These are phyloP conservation scores for Crioceris asparagi DNA, from an alignment of 2,888 invertebrate genomes.

Conservation along the genomic window DNA sequence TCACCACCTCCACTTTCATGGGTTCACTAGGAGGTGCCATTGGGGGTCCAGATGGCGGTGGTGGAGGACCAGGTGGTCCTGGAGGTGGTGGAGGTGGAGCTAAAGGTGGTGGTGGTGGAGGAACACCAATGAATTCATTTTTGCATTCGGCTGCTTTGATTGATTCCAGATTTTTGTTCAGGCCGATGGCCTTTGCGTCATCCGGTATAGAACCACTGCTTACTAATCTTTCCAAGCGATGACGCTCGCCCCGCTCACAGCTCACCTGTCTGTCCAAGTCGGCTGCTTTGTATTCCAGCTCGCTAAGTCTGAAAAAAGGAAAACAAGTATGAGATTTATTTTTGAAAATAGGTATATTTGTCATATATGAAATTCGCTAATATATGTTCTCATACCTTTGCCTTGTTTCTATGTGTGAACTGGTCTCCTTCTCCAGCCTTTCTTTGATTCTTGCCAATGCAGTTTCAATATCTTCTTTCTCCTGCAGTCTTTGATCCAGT, in stretches of 20 bases:
- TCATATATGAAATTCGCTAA: too few species aligned
- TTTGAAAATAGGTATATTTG: not conserved
- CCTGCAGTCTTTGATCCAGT: constrained; percentile 77
- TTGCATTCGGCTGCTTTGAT: constrained; percentile 18
- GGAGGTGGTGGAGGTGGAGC: constrained; percentile 46
- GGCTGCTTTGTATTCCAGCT: constrained; percentile 44
- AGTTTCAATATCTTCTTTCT: constrained; percentile 85
- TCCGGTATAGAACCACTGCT: constrained; percentile 88
- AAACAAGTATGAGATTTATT: constrained; percentile 1
- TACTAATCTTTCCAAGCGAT: constrained; percentile 73
- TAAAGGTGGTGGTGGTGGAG: constrained; percentile 33
- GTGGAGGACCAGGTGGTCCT: constrained; percentile 47
- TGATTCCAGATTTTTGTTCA: constrained; percentile 30
- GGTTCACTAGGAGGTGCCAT: constrained; percentile 48
- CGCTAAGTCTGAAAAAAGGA: constrained; percentile 32
- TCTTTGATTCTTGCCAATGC: constrained; percentile 70
- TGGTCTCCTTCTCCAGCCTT: constrained; percentile 79
- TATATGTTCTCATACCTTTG: constrained; percentile 47
- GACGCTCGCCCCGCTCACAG: constrained; percentile 70
- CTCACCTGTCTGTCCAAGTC: constrained; percentile 50
- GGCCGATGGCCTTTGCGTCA: constrained; percentile 70
- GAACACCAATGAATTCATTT: constrained; percentile 28
- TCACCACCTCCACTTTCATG: constrained; percentile 47
- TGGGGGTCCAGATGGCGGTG: constrained; percentile 49
- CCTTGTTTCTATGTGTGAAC: constrained; percentile 75